Conservation (phyloP, 1,140 invertebrate species). For the Brachionus sp. region DNA sequence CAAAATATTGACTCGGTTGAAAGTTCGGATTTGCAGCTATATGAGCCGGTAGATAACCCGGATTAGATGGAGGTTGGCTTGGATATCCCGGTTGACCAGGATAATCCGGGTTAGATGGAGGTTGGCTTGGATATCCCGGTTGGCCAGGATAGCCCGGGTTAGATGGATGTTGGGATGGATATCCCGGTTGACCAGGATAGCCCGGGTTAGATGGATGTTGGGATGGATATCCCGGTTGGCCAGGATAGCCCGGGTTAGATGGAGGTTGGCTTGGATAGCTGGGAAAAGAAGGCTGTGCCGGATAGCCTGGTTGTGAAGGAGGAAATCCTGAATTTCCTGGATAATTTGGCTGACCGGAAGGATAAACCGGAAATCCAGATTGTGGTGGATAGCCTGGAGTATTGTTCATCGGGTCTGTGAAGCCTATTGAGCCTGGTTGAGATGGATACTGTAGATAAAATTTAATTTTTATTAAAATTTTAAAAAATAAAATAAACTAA, state of each 20-base stretch:
- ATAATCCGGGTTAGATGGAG: background rate
- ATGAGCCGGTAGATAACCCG: conserved; percentile 5
- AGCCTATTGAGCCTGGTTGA: background rate
- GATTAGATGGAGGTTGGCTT: background rate
- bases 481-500: background rate
- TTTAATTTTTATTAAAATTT: background rate
- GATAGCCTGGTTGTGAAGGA: background rate
- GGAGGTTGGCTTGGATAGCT: background rate
- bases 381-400: background rate
- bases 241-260: background rate
- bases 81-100: background rate
- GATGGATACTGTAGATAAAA: background rate
- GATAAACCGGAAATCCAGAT: background rate
- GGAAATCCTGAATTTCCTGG: background rate
- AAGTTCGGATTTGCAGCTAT: conserved; percentile 2
- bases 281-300: background rate
- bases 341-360: background rate
- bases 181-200: background rate
- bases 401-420: background rate
- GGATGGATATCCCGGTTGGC: background rate
- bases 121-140: background rate
- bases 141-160: background rate
- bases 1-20: background rate
- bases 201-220: background rate
- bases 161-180: background rate